These are phyloP conservation scores for Tupaia chinensis DNA, from an alignment of 2,113 vertebrate genomes.

Conservation along the genomic window DNA sequence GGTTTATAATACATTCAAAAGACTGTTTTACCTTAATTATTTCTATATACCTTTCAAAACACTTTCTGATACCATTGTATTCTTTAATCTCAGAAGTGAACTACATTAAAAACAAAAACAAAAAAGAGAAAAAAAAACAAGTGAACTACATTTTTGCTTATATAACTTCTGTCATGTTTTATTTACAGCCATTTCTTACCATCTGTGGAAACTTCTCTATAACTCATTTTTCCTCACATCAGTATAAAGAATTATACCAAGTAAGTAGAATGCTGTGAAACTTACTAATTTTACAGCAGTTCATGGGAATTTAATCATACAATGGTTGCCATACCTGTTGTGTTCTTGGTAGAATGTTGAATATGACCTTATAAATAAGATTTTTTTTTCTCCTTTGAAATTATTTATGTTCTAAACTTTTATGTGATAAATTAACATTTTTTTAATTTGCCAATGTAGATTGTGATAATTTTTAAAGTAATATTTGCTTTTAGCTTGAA, in stretches of 20 bases:
- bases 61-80: neutral
- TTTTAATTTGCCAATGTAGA: neutral
- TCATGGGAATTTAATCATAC: neutral
- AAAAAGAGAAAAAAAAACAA: neutral
- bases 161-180: slow-evolving; percentile 49
- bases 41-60: slow-evolving; percentile 10
- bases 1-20: neutral
- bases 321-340: neutral
- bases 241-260: slow-evolving; percentile 64
- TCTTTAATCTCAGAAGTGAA: slow-evolving; percentile 19
- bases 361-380: slow-evolving; percentile 26
- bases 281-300: slow-evolving; percentile 27
- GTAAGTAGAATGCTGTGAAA: slow-evolving; percentile 69
- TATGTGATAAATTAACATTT: neutral
- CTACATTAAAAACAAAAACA: neutral
- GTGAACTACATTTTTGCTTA: slow-evolving; percentile 30
- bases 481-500: neutral
- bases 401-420: slow-evolving; percentile 20
- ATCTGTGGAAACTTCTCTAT: neutral
- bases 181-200: slow-evolving; percentile 47
- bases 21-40: slow-evolving; percentile 8
- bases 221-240: slow-evolving; percentile 67
- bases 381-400: slow-evolving; percentile 42
- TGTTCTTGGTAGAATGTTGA: slow-evolving; percentile 46
- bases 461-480: slow-evolving; percentile 5